Percentiles rank a stretch among this genome's conserved stretches.
phyloP scores from a whole-genome alignment of 2,888 invertebrate species.

The Aleiodes leptofemur region DNA sequence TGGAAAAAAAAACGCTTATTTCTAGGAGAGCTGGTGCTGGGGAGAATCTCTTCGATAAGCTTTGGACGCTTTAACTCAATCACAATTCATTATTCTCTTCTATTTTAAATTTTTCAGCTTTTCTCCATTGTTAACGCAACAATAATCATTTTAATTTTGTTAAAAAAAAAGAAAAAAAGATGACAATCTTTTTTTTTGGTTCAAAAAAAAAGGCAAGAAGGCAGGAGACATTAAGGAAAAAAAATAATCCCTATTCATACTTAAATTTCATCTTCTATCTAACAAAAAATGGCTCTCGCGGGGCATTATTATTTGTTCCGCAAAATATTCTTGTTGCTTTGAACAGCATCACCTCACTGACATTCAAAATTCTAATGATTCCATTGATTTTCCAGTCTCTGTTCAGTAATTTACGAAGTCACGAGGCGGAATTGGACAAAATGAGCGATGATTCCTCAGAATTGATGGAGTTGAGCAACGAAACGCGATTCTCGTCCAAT shows the following conservation, averaged over 20 bases:
- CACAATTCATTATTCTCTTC: slow-evolving; percentile 34
- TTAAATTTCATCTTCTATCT: slow-evolving; percentile 20
- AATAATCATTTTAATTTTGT: slow-evolving; percentile 8
- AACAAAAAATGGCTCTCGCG: slow-evolving; percentile 10
- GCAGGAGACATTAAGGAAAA: not conserved
- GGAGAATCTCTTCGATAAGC: slow-evolving; percentile 1
- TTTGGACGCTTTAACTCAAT: slow-evolving; percentile 31
- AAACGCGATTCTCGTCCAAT: slow-evolving; percentile 90
- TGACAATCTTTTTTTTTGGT: not conserved
- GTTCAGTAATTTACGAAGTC: slow-evolving; percentile 86
- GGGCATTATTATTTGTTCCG: slow-evolving; percentile 20
- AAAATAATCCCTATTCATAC: slow-evolving; percentile 10
- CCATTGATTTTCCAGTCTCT: slow-evolving; percentile 79
- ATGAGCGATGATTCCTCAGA: slow-evolving; percentile 91
- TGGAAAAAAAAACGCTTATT: slow-evolving; percentile 36
- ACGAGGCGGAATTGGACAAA: slow-evolving; percentile 91
- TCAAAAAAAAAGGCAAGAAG: not conserved
- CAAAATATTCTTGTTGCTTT: slow-evolving; percentile 7
- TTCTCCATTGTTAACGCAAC: slow-evolving; percentile 38
- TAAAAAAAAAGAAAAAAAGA: not conserved
- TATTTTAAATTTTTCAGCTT: slow-evolving; percentile 11
- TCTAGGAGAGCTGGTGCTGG: slow-evolving; percentile 28
- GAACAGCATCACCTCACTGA: not conserved
- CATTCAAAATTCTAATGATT: no score
- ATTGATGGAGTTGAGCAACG: slow-evolving; percentile 89